Base-by-base conservation (phyloP, 2,113 vertebrate species). In the Cavia aperea region DNA sequence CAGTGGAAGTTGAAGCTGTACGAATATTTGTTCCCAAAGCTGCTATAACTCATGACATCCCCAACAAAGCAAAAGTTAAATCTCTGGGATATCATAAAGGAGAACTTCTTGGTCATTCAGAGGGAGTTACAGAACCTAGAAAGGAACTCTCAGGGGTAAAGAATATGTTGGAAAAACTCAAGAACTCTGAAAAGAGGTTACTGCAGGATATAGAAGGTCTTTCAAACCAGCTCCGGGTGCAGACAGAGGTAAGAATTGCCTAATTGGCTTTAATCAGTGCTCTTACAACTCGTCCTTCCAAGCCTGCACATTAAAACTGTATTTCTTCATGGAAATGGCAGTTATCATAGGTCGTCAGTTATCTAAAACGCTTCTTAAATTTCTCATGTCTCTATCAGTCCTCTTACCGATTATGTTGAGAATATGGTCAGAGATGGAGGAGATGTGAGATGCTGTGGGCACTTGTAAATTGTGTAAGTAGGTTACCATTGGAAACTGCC, bases 191-290 rank as follows among this genome's bases (percentile, higher is more conserved):
- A 94, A 98, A 98, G 85, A 97, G 98, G 56, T 97, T 99, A 66
- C 96, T 99, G n/a, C 98, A 99, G 97, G 99, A 99, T 96, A 99
- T 99, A 90, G 99, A 99, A 97, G 99, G 99, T 13, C 98, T 99
- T 63, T 98, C 97, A 29, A 99, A 99, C 95, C 99, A 99, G 97
- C 98, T 99, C 3, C 98, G 98, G 21, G 96, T 99, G 65, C 99
- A 99, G 97, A 99, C 99, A 51, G 99, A 99, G 98, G 99, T 99
- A 96, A 97, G 97, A 88, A 31, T 0, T 21, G 23, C 60, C 68
- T 85, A 33, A 1, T 29, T 18, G 43, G 33, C 66, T 72, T 72
- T 14, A 33, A 29, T 29, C 15, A 33, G 1, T 16, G 29, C 16
- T 46, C 36, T 89, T 73, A 81, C 13, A 51, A 7, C 54, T 77